phyloP scores from a whole-genome alignment of 2,888 invertebrate species.

The Gymnosoma rotundatum region DNA sequence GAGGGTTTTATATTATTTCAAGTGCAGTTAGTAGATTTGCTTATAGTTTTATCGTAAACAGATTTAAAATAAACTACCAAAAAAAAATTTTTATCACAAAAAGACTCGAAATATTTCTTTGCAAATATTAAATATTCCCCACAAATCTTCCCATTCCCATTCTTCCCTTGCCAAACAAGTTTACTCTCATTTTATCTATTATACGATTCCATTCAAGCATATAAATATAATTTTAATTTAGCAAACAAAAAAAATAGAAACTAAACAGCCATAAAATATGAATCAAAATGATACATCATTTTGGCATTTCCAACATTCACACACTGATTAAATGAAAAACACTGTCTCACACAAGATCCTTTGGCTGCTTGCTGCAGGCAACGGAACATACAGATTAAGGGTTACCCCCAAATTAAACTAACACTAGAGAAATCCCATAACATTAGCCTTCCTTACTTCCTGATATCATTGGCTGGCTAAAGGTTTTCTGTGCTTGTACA shows the following conservation, averaged over 20 bases:
- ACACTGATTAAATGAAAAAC: constrained; percentile 46
- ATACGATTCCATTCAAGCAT: constrained; percentile 68
- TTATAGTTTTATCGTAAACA: no score
- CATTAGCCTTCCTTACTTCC: background rate
- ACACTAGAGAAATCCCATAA: constrained; percentile 28
- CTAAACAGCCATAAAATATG: constrained; percentile 62
- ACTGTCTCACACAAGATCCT: constrained; percentile 24
- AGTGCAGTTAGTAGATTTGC: no score
- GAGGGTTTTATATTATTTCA: no score
- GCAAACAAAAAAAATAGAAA: constrained; percentile 4
- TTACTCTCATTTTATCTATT: constrained; percentile 7
- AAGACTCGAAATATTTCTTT: background rate
- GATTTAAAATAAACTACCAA: no score
- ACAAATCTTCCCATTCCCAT: constrained; percentile 14
- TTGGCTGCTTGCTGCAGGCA: constrained; percentile 42
- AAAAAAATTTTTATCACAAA: no score
- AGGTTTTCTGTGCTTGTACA: background rate
- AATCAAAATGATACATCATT: constrained; percentile 62
- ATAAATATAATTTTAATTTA: constrained; percentile 64
- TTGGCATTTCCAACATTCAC: constrained; percentile 20
- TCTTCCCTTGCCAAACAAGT: background rate
- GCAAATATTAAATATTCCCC: background rate
- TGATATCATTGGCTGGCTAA: constrained; percentile 41
- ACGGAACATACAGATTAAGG: constrained; percentile 68
- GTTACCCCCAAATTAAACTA: constrained; percentile 56